phyloP scores from a whole-genome alignment of 2,888 invertebrate species.

The Caenorhabditis angaria region DNA sequence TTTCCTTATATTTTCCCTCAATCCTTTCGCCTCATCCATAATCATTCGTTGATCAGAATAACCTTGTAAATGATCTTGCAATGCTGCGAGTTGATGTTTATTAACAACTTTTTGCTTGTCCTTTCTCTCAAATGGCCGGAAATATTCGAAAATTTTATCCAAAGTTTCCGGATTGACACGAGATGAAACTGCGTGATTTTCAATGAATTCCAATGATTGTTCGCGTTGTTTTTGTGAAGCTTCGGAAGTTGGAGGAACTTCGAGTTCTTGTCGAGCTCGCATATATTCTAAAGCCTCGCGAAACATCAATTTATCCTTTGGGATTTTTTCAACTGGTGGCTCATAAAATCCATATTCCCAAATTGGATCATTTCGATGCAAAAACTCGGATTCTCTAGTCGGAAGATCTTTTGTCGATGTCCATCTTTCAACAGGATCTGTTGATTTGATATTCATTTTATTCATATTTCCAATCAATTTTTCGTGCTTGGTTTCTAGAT shows the following conservation, averaged over 20 bases:
- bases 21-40: constrained; percentile 28
- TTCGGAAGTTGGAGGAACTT: constrained; percentile 23
- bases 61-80: constrained; percentile 59
- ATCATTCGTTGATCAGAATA: constrained; percentile 36
- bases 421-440: constrained; percentile 62
- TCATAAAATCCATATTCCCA: constrained; percentile 70
- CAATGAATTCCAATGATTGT: constrained; percentile 29
- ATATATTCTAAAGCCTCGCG: constrained; percentile 66
- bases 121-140: constrained; percentile 65
- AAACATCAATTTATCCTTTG: constrained; percentile 58
- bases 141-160: constrained; percentile 62
- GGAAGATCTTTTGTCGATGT: constrained; percentile 56
- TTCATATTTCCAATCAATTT: constrained; percentile 62
- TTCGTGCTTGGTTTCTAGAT: constrained; percentile 56
- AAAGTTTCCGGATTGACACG: constrained; percentile 58
- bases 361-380: constrained; percentile 58
- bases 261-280: constrained; percentile 53
- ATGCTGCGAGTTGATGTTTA: constrained; percentile 45
- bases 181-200: constrained; percentile 34
- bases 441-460: constrained; percentile 60
- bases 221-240: constrained; percentile 27
- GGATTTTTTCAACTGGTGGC: constrained; percentile 62
- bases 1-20: constrained; percentile 22
- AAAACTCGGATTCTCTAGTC: constrained; percentile 58
- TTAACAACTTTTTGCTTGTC: constrained; percentile 61